phyloP scores from a whole-genome alignment of 2,888 invertebrate genomes.

The Leptothorax acervorum region DNA sequence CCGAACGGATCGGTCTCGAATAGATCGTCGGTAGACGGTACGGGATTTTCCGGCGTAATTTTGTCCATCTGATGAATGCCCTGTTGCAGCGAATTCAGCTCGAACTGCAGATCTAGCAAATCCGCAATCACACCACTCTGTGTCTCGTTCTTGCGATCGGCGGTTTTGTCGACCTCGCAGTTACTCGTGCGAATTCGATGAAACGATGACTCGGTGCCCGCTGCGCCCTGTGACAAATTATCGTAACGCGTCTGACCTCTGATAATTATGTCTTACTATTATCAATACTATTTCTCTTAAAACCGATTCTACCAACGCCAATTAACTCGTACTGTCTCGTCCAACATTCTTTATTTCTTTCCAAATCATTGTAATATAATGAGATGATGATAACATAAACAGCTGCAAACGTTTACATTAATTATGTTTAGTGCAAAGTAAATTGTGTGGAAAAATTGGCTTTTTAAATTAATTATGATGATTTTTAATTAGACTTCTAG shows the following conservation, averaged over 20 bases:
- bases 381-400: neutral
- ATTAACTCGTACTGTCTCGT: neutral
- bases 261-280: conserved; percentile 5
- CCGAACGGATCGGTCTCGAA: conserved; percentile 90
- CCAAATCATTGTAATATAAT: neutral
- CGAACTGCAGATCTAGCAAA: conserved; percentile 94
- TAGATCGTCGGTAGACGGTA: conserved; percentile 87
- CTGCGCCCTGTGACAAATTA: conserved; percentile 80
- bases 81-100: conserved; percentile 93
- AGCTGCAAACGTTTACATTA: neutral
- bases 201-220: conserved; percentile 82
- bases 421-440: neutral
- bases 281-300: conserved; percentile 3
- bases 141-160: conserved; percentile 81
- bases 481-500: neutral
- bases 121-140: conserved; percentile 91
- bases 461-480: neutral
- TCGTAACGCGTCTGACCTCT: conserved; percentile 10
- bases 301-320: neutral
- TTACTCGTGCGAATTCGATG: conserved; percentile 79
- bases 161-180: conserved; percentile 80
- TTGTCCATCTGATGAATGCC: conserved; percentile 96
- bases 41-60: conserved; percentile 91
- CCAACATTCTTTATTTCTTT: conserved; percentile 11
- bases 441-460: neutral